phyloP scores from a whole-genome alignment of 1,140 invertebrate species.

The Anagrus nilaparvatae region DNA sequence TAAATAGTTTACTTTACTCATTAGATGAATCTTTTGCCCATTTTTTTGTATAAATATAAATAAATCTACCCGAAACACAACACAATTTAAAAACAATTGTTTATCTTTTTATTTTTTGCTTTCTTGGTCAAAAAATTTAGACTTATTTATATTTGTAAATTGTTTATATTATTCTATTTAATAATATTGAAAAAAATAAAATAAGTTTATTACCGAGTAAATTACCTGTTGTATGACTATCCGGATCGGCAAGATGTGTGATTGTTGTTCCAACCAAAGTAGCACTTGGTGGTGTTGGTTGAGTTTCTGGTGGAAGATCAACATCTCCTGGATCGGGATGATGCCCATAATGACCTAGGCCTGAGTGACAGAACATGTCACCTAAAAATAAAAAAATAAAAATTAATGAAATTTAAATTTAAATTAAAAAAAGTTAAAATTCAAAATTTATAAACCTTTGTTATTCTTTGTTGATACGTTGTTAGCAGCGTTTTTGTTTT shows the following conservation, averaged over 20 bases:
- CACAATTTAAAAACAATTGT: no score
- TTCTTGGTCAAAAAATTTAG: no score
- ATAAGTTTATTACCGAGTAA: background rate
- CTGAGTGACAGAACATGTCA: slow-evolving; percentile 44
- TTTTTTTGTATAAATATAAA: no score
- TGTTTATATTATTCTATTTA: no score
- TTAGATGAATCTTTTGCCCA: no score
- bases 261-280: slow-evolving; percentile 44
- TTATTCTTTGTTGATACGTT: slow-evolving; percentile 32
- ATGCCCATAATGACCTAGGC: slow-evolving; percentile 40
- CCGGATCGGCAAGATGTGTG: slow-evolving; percentile 37
- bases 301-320: slow-evolving; percentile 40
- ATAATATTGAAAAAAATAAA: no score
- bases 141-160: no score
- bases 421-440: slow-evolving; percentile 3
- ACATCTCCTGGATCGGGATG: slow-evolving; percentile 42
- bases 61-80: no score
- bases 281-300: slow-evolving; percentile 42
- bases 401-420: background rate
- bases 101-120: background rate
- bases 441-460: slow-evolving; percentile 33
- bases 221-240: slow-evolving; percentile 38
- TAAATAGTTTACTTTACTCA: no score
- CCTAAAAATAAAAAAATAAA: slow-evolving; percentile 24
- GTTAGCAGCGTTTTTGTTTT: slow-evolving; percentile 34